Evolutionary conservation across 2,113 vertebrate genomes (phyloP).

Genomic region (Prionailurus bengalensis): DNA sequence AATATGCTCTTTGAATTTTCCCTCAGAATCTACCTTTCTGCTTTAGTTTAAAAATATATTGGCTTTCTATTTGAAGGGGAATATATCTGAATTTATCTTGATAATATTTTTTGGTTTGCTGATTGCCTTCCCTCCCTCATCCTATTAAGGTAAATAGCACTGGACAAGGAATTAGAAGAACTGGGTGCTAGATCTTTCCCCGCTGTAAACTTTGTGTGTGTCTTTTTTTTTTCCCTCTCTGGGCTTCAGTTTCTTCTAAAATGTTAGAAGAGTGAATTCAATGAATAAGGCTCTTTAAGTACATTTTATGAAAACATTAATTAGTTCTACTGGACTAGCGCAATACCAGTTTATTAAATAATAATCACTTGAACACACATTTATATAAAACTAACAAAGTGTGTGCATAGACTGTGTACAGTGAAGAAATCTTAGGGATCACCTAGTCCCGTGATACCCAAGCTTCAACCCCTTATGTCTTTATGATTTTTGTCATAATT

Average conservation of each 20-base stretch:
- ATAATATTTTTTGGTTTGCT: conserved; percentile 12
- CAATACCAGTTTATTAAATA: not conserved
- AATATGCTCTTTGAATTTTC: not conserved
- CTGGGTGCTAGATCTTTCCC: not conserved
- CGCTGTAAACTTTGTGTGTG: not conserved
- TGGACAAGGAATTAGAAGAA: conserved; percentile 49
- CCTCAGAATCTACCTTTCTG: not conserved
- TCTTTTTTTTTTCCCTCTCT: not conserved
- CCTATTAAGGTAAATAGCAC: not conserved
- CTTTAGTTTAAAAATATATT: conserved; percentile 38
- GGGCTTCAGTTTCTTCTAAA: conserved; percentile 32
- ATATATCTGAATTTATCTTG: conserved; percentile 29
- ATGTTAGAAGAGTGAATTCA: conserved; percentile 30
- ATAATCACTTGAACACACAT: conserved; percentile 42
- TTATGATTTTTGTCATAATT: conserved; percentile 49
- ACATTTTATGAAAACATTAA: conserved; percentile 61
- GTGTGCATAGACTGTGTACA: not conserved
- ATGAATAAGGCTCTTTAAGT: conserved; percentile 13
- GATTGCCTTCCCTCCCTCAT: not conserved
- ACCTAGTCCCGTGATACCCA: not conserved
- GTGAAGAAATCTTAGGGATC: not conserved
- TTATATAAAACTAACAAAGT: conserved; percentile 52
- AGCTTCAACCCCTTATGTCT: not conserved
- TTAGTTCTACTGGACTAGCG: conserved; percentile 12
- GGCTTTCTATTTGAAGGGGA: not conserved